phyloP scores from a whole-genome alignment of 2,113 vertebrate genomes.

The Onychorhynchus coronatus region DNA sequence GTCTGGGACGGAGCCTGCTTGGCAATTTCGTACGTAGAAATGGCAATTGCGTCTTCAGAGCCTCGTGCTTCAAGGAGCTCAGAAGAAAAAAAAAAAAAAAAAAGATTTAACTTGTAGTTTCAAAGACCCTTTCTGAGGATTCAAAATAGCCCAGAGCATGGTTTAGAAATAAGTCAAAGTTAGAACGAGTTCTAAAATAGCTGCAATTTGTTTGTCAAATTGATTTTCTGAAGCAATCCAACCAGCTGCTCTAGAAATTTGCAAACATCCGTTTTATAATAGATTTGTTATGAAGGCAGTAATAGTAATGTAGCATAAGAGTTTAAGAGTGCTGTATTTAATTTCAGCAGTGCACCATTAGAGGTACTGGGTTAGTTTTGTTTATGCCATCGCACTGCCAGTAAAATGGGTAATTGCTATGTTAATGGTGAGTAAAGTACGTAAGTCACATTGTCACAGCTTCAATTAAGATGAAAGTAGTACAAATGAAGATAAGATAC shows the following conservation, averaged over 20 bases:
- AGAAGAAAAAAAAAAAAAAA: neutral
- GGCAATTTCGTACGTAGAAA: rapidly evolving
- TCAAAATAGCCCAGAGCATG: neutral
- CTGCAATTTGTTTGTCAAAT: conserved; percentile 26
- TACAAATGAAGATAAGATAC: neutral
- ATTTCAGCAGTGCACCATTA: neutral
- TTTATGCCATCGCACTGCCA: neutral
- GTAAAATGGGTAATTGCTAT: neutral
- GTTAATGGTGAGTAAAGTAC: neutral
- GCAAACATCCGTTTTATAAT: neutral
- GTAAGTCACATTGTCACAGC: neutral
- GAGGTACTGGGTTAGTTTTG: neutral
- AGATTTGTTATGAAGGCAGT: neutral
- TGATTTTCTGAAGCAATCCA: neutral
- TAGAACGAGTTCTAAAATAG: neutral
- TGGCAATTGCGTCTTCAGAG: neutral
- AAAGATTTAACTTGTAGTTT: neutral
- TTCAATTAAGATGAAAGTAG: neutral
- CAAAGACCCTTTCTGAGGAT: neutral
- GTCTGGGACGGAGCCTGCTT: neutral
- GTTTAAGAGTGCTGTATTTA: neutral
- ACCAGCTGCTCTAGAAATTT: neutral
- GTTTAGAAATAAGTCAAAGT: neutral
- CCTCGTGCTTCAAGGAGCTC: neutral
- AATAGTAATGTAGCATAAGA: neutral